phyloP scores from a whole-genome alignment of 2,113 vertebrate species.

The Saccopteryx bilineata region DNA sequence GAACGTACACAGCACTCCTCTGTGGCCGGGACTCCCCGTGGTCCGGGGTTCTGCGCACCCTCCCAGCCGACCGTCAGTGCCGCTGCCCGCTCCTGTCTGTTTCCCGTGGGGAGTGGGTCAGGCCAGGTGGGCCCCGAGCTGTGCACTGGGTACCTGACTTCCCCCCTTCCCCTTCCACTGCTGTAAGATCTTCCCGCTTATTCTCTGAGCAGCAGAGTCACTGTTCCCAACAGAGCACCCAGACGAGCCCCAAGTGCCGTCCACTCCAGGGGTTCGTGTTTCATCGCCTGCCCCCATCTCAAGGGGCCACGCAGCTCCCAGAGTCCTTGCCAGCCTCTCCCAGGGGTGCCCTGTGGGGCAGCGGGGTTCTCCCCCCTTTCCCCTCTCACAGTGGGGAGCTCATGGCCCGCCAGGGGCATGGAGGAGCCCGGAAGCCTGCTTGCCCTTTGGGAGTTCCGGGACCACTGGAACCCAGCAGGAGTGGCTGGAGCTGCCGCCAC shows the following conservation, averaged over 20 bases:
- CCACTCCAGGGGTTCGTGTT: rapidly evolving
- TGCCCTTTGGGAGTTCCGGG: background rate
- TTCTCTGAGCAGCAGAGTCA: rapidly evolving
- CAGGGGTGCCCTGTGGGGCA: too few relatives aligned
- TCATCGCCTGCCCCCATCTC: rapidly evolving
- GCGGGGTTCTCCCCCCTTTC: too few relatives aligned
- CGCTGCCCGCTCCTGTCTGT: rapidly evolving
- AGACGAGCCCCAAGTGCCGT: rapidly evolving
- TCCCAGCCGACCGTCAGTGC: background rate
- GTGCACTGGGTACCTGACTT: rapidly evolving
- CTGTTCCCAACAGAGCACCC: too few relatives aligned
- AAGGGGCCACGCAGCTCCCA: background rate
- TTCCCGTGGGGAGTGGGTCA: rapidly evolving
- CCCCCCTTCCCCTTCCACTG: background rate
- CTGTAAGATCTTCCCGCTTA: rapidly evolving
- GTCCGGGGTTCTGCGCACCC: background rate
- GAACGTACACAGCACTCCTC: rapidly evolving
- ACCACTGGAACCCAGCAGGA: background rate
- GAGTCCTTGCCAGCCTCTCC: background rate
- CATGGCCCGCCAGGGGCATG: rapidly evolving
- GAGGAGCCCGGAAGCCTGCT: background rate
- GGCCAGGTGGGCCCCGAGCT: background rate
- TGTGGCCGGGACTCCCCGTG: rapidly evolving
- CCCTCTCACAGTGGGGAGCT: rapidly evolving
- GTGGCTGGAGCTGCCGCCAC: background rate